phyloP scores from a whole-genome alignment of 2,113 vertebrate genomes.

The Smithornis capensis region DNA sequence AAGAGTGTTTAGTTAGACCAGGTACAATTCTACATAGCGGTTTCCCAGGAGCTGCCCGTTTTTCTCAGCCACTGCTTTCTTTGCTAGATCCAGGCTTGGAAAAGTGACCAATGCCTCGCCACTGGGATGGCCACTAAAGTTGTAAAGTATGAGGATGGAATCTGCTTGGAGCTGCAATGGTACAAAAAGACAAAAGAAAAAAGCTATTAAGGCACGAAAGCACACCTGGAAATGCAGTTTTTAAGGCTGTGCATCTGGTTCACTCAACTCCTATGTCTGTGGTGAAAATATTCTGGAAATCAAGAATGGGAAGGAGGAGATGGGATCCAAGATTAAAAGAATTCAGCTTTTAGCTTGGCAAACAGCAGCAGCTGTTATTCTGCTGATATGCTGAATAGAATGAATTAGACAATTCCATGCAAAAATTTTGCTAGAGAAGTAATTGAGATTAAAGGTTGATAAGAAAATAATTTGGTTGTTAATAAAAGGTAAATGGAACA shows the following conservation, averaged over 20 bases:
- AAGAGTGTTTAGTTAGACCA: conserved; percentile 70
- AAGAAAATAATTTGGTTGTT: neutral
- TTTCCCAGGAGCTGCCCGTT: conserved; percentile 79
- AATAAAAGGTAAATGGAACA: neutral
- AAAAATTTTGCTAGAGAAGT: neutral
- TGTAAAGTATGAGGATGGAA: conserved; percentile 85
- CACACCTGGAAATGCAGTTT: neutral
- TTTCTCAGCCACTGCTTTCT: conserved; percentile 82
- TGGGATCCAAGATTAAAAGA: neutral
- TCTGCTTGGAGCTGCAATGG: conserved; percentile 83
- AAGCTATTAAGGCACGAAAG: neutral
- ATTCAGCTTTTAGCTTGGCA: neutral
- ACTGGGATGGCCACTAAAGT: conserved; percentile 88
- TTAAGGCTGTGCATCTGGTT: neutral
- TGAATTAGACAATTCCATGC: neutral
- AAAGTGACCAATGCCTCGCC: conserved; percentile 89
- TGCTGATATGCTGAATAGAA: neutral
- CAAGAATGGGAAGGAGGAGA: neutral
- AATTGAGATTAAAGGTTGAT: neutral
- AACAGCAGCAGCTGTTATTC: neutral
- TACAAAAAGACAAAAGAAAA: neutral
- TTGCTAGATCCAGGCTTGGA: conserved; percentile 82
- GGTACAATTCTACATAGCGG: conserved; percentile 76
- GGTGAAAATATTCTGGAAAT: neutral
- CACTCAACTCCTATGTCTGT: neutral